phyloP scores from a whole-genome alignment of 2,113 vertebrate genomes.

The Haplotaxodon microlepis region DNA sequence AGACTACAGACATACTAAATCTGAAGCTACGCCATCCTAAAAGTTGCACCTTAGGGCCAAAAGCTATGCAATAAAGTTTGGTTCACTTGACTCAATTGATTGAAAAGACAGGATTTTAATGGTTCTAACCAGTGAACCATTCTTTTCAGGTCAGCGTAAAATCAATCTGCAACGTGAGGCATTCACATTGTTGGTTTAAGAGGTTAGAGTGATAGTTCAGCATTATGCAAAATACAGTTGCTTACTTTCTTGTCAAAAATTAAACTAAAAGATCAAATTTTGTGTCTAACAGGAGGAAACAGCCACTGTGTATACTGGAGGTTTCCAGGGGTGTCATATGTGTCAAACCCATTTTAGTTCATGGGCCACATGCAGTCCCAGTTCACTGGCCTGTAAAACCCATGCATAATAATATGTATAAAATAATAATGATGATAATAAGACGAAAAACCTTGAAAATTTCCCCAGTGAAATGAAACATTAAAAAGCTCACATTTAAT shows the following conservation, averaged over 20 bases:
- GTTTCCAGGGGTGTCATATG: background rate
- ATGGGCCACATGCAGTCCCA: background rate
- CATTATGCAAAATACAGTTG: background rate
- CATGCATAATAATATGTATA: background rate
- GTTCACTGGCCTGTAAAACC: background rate
- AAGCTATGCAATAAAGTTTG: background rate
- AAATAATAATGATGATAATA: background rate
- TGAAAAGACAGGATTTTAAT: conserved; percentile 7
- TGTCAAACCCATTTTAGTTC: background rate
- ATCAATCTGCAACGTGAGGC: background rate
- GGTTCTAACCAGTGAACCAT: background rate
- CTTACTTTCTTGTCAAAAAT: background rate
- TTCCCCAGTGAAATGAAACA: background rate
- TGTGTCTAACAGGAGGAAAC: background rate
- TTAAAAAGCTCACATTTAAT: background rate
- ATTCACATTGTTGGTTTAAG: background rate
- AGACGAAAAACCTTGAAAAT: background rate
- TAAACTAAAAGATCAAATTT: background rate
- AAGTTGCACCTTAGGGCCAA: background rate
- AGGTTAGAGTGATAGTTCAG: background rate
- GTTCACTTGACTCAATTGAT: background rate
- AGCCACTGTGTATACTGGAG: background rate
- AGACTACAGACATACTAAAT: conserved; percentile 11
- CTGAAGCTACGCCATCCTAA: conserved; percentile 18
- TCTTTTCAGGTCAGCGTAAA: background rate